Evolutionary conservation across 2,888 invertebrate species (phyloP).

Genomic region (Tetheella fluctuosa): DNA sequence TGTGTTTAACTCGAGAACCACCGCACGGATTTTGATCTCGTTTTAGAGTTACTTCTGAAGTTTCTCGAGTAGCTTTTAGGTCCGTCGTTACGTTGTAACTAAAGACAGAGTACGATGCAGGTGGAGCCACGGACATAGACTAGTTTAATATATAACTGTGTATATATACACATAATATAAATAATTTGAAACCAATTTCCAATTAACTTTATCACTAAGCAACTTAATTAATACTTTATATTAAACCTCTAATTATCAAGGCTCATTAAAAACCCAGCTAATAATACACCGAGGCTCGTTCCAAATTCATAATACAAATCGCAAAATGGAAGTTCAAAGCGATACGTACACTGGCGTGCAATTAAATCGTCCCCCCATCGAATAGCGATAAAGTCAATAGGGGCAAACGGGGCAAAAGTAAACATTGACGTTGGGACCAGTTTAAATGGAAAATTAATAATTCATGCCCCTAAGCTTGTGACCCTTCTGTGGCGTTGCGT

Average conservation of each 20-base stretch:
- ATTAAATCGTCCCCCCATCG: constrained; percentile 19
- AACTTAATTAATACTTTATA: neutral
- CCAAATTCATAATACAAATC: constrained; percentile 10
- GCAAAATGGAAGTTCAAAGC: constrained; percentile 6
- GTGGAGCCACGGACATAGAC: too few species aligned
- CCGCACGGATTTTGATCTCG: too few species aligned
- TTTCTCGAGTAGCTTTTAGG: too few species aligned
- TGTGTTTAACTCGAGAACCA: too few species aligned
- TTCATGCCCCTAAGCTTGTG: constrained; percentile 34
- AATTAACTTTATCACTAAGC: neutral
- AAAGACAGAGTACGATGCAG: too few species aligned
- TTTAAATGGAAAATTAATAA: constrained; percentile 51
- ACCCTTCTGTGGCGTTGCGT: constrained; percentile 8
- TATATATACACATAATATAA: too few species aligned
- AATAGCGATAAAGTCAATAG: constrained; percentile 31
- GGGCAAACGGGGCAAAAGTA: constrained; percentile 18
- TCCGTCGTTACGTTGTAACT: too few species aligned
- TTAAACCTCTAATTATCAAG: neutral
- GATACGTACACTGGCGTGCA: constrained; percentile 14
- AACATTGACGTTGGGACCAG: constrained; percentile 24
- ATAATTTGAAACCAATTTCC: neutral
- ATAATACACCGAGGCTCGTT: constrained; percentile 1
- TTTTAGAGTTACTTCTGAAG: too few species aligned
- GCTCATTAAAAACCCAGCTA: neutral
- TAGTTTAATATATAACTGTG: too few species aligned